phyloP scores from a whole-genome alignment of 92 coral and sea anemone genomes.

The Montipora capitata region DNA sequence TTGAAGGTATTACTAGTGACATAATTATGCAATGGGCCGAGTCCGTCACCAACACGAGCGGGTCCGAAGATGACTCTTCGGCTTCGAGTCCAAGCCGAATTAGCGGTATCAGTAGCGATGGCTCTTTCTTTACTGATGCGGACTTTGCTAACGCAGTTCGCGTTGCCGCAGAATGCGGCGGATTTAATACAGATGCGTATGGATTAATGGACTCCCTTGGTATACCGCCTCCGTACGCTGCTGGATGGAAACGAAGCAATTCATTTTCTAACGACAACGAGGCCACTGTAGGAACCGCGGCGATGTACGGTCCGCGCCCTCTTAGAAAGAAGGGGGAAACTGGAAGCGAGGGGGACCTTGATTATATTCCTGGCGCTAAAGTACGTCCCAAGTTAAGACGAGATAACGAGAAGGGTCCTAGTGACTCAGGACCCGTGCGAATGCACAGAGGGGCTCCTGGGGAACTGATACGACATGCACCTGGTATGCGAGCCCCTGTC shows the following conservation, averaged over 20 bases:
- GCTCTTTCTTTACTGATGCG: slow-evolving; percentile 98
- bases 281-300: slow-evolving; percentile 70
- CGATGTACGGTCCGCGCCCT: slow-evolving; percentile 69
- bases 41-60: slow-evolving; percentile 98
- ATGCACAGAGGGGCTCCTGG: slow-evolving; percentile 61
- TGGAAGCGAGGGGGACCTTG: slow-evolving; percentile 91
- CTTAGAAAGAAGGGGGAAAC: slow-evolving; percentile 86
- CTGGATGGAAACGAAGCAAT: slow-evolving; percentile 88
- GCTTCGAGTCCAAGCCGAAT: slow-evolving; percentile 96
- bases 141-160: slow-evolving; percentile 99
- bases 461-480: slow-evolving; percentile 69
- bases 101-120: slow-evolving; percentile 94
- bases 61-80: slow-evolving; percentile 97
- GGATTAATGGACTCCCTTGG: slow-evolving; percentile 98
- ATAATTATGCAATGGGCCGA: slow-evolving; percentile 99
- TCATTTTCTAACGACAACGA: slow-evolving; percentile 79
- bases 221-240: slow-evolving; percentile 91
- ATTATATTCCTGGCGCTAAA: slow-evolving; percentile 78
- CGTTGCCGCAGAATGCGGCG: slow-evolving; percentile 99
- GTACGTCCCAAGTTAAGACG: slow-evolving; percentile 87
- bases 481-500: slow-evolving; percentile 85
- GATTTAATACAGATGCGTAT: slow-evolving; percentile 97
- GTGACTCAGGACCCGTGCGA: slow-evolving; percentile 54
- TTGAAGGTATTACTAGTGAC: slow-evolving; percentile 99
- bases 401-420: slow-evolving; percentile 76